phyloP scores from a whole-genome alignment of 2,888 invertebrate genomes.

The Dugesia japonica region DNA sequence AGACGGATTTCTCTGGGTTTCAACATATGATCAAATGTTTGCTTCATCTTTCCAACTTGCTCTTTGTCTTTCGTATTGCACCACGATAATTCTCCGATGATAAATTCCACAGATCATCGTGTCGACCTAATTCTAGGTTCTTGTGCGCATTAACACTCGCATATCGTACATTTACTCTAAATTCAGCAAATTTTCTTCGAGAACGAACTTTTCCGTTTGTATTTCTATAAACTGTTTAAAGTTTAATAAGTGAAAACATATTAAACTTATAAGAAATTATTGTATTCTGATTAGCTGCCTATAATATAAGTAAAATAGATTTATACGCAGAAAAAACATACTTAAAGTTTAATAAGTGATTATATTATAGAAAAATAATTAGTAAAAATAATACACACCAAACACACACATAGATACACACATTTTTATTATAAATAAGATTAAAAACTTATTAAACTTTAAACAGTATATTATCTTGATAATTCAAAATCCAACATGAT shows the following conservation, averaged over 20 bases:
- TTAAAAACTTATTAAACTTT: no score
- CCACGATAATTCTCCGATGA: conserved; percentile 93
- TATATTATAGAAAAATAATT: no score
- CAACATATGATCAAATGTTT: conserved; percentile 75
- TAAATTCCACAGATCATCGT: conserved; percentile 95
- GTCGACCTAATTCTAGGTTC: conserved; percentile 96
- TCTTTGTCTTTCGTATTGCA: conserved; percentile 94
- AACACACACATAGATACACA: no score
- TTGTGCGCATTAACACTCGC: conserved; percentile 97
- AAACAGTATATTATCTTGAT: conserved; percentile 92
- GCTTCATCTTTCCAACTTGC: conserved; percentile 75
- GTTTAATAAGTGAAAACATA: no score
- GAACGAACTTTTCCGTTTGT: conserved; percentile 84
- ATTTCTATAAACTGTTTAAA: no score
- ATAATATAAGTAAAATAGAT: no score
- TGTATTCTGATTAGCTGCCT: no score
- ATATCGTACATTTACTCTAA: conserved; percentile 83
- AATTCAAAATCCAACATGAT: conserved; percentile 98
- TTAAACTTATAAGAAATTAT: no score
- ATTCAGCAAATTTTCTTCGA: conserved; percentile 76
- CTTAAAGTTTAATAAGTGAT: no score
- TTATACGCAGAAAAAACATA: no score
- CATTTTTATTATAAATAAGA: no score
- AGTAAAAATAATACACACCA: no score
- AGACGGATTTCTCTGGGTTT: conserved; percentile 55